These are phyloP conservation scores for Diplosoma virens DNA, from an alignment of 23 tunicate genomes.

Conservation along the genomic window DNA sequence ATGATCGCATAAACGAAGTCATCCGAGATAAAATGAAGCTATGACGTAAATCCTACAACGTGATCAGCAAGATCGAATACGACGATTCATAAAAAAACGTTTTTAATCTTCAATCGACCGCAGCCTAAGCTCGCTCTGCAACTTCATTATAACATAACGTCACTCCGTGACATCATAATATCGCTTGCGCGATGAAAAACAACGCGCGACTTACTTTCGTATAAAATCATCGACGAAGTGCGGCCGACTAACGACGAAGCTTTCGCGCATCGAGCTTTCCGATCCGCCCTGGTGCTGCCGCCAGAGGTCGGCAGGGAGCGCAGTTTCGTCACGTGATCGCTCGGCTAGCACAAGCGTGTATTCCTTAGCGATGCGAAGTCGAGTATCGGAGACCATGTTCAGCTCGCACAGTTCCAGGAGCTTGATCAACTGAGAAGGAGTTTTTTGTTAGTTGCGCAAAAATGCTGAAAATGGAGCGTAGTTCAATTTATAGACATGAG, in stretches of 20 bases:
- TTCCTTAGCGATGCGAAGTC: conserved; percentile 57
- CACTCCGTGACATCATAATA: too few species aligned
- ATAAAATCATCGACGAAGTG: conserved; percentile 73
- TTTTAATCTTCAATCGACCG: too few species aligned
- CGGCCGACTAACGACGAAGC: conserved; percentile 65
- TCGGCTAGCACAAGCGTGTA: conserved; percentile 75
- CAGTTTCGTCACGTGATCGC: conserved; percentile 87
- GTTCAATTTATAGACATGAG: too few species aligned
- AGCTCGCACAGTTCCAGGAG: conserved; percentile 65
- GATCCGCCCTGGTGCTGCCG: conserved; percentile 35
- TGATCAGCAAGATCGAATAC: too few species aligned
- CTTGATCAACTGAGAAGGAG: conserved; percentile 41
- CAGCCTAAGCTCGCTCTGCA: too few species aligned
- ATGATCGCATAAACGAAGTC: too few species aligned
- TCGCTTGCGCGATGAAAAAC: neutral
- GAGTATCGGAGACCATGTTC: conserved; percentile 66
- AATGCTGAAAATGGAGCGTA: too few species aligned
- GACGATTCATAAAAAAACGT: too few species aligned
- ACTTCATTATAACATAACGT: too few species aligned
- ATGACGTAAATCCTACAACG: too few species aligned
- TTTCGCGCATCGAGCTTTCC: conserved; percentile 48
- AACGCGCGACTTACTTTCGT: conserved; percentile 39
- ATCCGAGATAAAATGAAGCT: too few species aligned
- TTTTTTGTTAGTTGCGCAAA: too few species aligned
- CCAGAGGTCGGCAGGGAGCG: conserved; percentile 89